A percentile compares a stretch with the other conserved stretches of the same genome.
These are phyloP conservation scores for Volucella zonaria DNA, from an alignment of 2,888 invertebrate species.

Conservation along the genomic window DNA sequence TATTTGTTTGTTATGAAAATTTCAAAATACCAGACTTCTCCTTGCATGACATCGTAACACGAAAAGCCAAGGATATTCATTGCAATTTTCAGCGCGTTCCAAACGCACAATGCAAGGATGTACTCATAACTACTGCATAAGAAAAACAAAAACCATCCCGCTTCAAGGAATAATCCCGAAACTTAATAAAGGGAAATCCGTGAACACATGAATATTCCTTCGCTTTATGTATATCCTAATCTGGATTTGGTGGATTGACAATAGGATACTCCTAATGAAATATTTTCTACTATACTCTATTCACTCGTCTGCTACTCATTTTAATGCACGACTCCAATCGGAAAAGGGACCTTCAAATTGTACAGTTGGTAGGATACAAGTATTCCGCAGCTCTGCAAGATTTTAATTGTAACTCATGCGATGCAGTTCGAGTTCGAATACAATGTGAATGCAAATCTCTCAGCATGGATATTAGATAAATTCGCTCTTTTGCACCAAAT, in stretches of 20 bases:
- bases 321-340: too few species aligned
- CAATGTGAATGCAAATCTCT: slow-evolving; percentile 59
- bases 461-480: slow-evolving; percentile 36
- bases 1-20: too few species aligned
- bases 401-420: slow-evolving; percentile 70
- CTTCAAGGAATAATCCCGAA: background rate
- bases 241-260: slow-evolving; percentile 66
- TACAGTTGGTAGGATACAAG: slow-evolving; percentile 16
- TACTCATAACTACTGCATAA: too few species aligned
- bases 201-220: background rate
- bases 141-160: too few species aligned
- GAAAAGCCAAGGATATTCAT: too few species aligned
- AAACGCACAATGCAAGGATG: too few species aligned
- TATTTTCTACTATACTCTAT: background rate
- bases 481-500: slow-evolving; percentile 31
- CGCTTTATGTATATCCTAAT: slow-evolving; percentile 36
- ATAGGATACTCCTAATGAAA: slow-evolving; percentile 44
- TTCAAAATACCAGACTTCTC: too few species aligned
- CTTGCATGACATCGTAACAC: too few species aligned
- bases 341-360: too few species aligned
- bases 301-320: background rate
- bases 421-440: slow-evolving; percentile 52
- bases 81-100: too few species aligned
- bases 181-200: slow-evolving; percentile 22
- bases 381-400: slow-evolving; percentile 45